phyloP scores from a whole-genome alignment of 2,113 vertebrate genomes.

The Nothocercus nigrocapillus region DNA sequence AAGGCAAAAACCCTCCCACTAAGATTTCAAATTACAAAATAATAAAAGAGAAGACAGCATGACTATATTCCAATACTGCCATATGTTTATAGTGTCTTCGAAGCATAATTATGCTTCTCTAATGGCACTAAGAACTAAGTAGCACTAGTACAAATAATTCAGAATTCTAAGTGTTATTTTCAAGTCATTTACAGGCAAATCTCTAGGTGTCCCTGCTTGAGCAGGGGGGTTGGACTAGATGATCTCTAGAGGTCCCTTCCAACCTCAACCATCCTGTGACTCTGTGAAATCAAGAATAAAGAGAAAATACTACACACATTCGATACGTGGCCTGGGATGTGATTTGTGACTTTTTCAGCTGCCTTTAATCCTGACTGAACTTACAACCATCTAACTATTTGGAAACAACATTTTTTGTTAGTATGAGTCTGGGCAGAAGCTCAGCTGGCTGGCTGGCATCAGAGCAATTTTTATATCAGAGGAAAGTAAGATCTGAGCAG shows the following conservation, averaged over 20 bases:
- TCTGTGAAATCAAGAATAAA: neutral
- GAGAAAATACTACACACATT: neutral
- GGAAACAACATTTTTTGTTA: neutral
- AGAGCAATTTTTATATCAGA: fast-evolving
- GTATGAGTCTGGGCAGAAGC: neutral
- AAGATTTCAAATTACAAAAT: conserved; percentile 25
- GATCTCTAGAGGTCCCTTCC: no score
- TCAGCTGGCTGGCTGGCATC: neutral
- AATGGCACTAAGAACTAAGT: neutral
- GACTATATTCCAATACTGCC: neutral
- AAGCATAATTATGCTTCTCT: neutral
- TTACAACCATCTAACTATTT: neutral
- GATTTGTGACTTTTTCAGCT: neutral
- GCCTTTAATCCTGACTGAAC: neutral
- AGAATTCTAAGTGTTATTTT: neutral
- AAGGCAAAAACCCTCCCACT: conserved; percentile 17
- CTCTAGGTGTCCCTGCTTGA: no score
- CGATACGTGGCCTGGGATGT: neutral
- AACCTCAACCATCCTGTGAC: no score
- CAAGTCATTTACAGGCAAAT: neutral
- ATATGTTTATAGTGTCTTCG: neutral
- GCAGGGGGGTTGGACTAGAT: no score
- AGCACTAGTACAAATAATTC: neutral
- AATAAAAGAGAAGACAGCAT: conserved; percentile 29
- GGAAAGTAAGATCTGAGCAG: neutral